Percentiles rank a stretch among this genome's conserved stretches.
phyloP scores from a whole-genome alignment of 92 coral and sea anemone species.

The Metridium senile region DNA sequence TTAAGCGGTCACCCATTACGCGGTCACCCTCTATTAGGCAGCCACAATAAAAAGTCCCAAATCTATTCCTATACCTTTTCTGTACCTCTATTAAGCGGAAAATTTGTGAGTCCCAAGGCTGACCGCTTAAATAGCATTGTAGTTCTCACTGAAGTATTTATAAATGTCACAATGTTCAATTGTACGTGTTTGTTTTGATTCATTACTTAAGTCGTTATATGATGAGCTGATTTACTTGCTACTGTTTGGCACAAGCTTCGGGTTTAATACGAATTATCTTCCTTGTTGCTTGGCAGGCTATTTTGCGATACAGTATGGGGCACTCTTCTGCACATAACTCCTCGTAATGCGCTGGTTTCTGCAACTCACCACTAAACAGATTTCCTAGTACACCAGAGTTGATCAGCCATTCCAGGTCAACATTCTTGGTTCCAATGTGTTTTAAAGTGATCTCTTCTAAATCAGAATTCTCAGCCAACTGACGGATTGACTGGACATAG shows the following conservation, averaged over 20 bases:
- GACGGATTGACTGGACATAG: conserved; percentile 14
- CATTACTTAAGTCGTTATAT: no score
- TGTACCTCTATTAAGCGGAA: no score
- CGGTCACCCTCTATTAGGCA: no score
- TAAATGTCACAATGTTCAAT: no score
- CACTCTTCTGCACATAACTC: conserved; percentile 30
- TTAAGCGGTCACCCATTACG: no score
- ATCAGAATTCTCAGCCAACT: conserved; percentile 21
- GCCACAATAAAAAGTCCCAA: no score
- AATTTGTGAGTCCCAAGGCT: no score
- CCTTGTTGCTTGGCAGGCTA: conserved; percentile 47
- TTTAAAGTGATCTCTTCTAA: conserved; percentile 40
- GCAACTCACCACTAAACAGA: conserved; percentile 13
- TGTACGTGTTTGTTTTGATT: no score
- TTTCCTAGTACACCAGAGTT: conserved; percentile 31
- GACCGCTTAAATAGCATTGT: no score
- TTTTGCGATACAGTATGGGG: conserved; percentile 33
- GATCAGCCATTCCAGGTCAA: conserved; percentile 41
- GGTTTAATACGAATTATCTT: conserved; percentile 39
- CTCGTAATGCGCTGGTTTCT: conserved; percentile 37
- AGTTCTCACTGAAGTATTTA: no score
- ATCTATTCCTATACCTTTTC: no score
- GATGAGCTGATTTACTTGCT: no score
- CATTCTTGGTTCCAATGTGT: conserved; percentile 43
- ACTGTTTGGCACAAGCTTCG: neutral